Conservation (phyloP, 35 echinoderm and acorn worm species). For the Holothuria glaberrima region DNA sequence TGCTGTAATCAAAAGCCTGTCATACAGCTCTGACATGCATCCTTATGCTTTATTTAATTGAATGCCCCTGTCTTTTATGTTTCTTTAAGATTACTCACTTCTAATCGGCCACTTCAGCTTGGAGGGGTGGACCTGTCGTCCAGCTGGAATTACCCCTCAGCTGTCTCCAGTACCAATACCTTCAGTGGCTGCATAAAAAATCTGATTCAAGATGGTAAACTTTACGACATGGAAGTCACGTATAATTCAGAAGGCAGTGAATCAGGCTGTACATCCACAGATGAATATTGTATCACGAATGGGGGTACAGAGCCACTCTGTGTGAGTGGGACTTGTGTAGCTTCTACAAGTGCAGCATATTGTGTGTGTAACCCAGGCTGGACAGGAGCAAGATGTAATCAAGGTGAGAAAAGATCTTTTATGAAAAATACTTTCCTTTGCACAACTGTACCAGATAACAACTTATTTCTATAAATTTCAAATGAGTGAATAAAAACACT, state of each 20-base stretch:
- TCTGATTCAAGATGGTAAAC: conserved; percentile 70
- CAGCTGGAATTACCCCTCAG: background rate
- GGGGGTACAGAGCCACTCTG: conserved; percentile 44
- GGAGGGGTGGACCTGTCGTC: conserved; percentile 61
- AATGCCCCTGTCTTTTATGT: background rate
- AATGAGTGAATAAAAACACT: too few species aligned
- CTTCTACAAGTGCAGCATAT: background rate
- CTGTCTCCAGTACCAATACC: background rate
- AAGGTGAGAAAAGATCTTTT: background rate
- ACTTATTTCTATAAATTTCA: too few species aligned
- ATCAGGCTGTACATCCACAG: conserved; percentile 69
- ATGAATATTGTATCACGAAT: conserved; percentile 31
- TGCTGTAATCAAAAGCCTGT: too few species aligned
- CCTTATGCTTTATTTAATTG: background rate
- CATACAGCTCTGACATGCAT: too few species aligned
- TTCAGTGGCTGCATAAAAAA: conserved; percentile 87
- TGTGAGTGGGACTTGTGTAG: conserved; percentile 76
- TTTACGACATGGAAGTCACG: conserved; percentile 73
- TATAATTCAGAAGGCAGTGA: conserved; percentile 37
- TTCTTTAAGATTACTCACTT: conserved; percentile 67
- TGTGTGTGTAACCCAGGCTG: conserved; percentile 38
- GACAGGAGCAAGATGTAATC: conserved; percentile 14
- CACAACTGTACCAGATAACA: too few species aligned
- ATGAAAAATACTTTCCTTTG: too few species aligned
- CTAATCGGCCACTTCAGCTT: conserved; percentile 83